phyloP scores from a whole-genome alignment of 2,797 vertebrate genomes.

The Betta splendens region DNA sequence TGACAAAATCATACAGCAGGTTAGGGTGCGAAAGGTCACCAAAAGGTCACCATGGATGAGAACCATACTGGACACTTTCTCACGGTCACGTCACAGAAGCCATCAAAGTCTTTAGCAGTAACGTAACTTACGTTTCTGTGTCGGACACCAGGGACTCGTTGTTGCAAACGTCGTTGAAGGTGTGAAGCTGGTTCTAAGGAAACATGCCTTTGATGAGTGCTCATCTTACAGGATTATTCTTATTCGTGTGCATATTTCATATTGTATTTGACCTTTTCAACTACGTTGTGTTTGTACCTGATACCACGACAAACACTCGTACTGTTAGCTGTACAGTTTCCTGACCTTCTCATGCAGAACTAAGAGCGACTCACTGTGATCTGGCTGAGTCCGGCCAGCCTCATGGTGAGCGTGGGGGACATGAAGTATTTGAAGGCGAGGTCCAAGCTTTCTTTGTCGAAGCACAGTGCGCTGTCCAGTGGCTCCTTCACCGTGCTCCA shows the following conservation, averaged over 20 bases:
- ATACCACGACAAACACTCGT: too few species aligned
- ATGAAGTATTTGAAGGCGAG: conserved; percentile 99
- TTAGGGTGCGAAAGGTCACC: too few species aligned
- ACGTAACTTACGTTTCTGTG: conserved; percentile 98
- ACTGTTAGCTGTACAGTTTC: background rate
- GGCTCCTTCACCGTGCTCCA: conserved; percentile 99
- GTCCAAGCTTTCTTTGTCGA: conserved; percentile 98
- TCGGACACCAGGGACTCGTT: conserved; percentile 99
- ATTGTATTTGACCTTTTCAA: too few species aligned
- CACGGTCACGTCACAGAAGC: too few species aligned
- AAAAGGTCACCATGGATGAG: background rate
- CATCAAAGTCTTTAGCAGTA: too few species aligned
- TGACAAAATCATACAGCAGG: background rate
- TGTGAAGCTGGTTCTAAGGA: conserved; percentile 96
- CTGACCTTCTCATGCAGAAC: too few species aligned
- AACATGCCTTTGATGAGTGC: too few species aligned
- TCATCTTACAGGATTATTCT: too few species aligned
- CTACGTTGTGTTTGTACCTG: too few species aligned
- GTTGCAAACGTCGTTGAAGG: conserved; percentile 99
- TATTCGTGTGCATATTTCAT: background rate
- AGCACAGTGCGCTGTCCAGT: conserved; percentile 95
- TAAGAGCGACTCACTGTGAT: conserved; percentile 93
- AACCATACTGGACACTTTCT: too few species aligned
- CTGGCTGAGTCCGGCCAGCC: conserved; percentile 97
- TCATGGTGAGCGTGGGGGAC: conserved; percentile 98